Evolutionary conservation across 2,888 invertebrate species (phyloP), one percentile per base, ranked within the genome.

Genomic region (Cryptophagus acutangulus): DNA sequence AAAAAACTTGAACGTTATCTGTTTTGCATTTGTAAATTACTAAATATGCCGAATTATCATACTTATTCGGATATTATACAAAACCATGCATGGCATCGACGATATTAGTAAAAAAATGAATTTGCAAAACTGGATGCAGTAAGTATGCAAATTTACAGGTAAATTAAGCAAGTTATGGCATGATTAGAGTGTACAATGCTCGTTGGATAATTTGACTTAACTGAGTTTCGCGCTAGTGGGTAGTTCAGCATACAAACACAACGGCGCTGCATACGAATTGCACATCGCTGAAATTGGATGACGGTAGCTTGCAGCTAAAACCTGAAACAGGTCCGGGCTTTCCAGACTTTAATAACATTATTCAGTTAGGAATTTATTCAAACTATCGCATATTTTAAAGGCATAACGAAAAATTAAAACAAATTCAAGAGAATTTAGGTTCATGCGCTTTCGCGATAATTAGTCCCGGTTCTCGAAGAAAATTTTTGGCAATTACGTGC

Each of bases 251-350:
- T 53, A 48, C 41, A 52, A 52, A 54, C 53, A 51, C 50, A 45
- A 49, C 49, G 44, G 53, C 51, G 55, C 52, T 59, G 63, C 61
- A 63, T 61, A 60, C 55, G 55, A 63, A 61, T 62, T 54, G 57
- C 57, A 48, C 53, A 57, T 63, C 55, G 37, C 38, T 43, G 43
- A 42, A 52, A 54, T 52, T 49, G 47, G 13, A n/a, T n/a, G 31
- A 15, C 49, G 45, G 44, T 36, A 38, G 46, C 43, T 44, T 42
- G 37, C 36, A 33, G 36, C 40, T 41, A 36, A n/a, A n/a, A n/a
- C n/a, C n/a, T n/a, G n/a, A n/a, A 24, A 29, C 45, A 45, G 45
- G 43, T 9, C 18, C 43, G 45, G 38, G 25, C 38, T 40, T 26
- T 3, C 26, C 26, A 26, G 3, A n/a, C 26, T n/a, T 4, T 26